A percentile compares a stretch with the other conserved stretches of the same genome.
Evolutionary conservation across 2,888 invertebrate species (phyloP).

Genomic region (Sicus ferrugineus): DNA sequence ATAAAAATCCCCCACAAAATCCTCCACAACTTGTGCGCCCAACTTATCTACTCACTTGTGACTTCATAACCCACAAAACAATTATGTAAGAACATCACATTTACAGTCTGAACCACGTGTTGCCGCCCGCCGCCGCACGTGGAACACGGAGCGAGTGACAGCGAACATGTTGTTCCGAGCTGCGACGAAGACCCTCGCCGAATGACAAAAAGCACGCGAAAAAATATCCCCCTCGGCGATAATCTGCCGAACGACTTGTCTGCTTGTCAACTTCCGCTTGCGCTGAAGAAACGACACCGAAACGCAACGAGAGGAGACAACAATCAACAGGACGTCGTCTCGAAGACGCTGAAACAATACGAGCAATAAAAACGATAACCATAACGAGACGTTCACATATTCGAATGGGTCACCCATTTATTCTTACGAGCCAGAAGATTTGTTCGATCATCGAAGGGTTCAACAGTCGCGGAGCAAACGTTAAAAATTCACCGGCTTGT

Average conservation of each 20-base stretch:
- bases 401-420: conserved; percentile 34
- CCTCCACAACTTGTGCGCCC: too few relatives aligned
- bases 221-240: conserved; percentile 22
- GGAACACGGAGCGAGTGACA: neutral
- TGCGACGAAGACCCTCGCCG: neutral
- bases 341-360: conserved; percentile 25
- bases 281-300: neutral
- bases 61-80: conserved; percentile 25
- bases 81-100: conserved; percentile 9
- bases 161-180: neutral
- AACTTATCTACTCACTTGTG: conserved; percentile 15
- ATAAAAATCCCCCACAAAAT: too few relatives aligned
- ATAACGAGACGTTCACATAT: conserved; percentile 35
- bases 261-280: conserved; percentile 23
- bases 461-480: neutral
- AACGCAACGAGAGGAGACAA: neutral
- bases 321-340: too few relatives aligned
- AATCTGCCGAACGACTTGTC: conserved; percentile 18
- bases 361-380: conserved; percentile 35
- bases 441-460: conserved; percentile 33
- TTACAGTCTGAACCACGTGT: conserved; percentile 14
- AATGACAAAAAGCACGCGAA: conserved; percentile 13
- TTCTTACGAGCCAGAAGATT: conserved; percentile 32
- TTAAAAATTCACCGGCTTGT: neutral
- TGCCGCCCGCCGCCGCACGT: conserved; percentile 8